Base-by-base conservation (phyloP, 2,113 vertebrate species). In the Vireo altiloquus region DNA sequence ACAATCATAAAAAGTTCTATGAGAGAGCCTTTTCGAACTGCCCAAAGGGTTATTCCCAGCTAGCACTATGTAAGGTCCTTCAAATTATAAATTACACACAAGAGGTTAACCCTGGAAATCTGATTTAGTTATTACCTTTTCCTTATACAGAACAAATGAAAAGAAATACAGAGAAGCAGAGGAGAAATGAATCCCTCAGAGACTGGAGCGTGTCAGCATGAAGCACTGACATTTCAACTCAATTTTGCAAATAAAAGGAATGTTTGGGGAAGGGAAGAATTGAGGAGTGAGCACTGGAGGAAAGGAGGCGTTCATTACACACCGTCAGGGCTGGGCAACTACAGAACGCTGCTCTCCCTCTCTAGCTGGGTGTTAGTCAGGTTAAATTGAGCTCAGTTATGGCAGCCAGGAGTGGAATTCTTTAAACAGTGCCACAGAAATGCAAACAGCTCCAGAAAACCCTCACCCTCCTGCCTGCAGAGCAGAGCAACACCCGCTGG, bases 161-260 rank as follows among this genome's bases (percentile, higher is more conserved):
- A 92, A 82, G 83, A 83, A 94, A 94, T 37, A 35, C 21, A 23
- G 91, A 87, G 87, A 69, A 65, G 66, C 37, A 4, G 18, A 87
- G 77, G 65, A 82, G 66, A 89, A 96, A 93, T 74, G 46, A 94
- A 95, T 82, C 88, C 57, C 59, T 93, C 89, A 82, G 80, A 92
- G 92, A 69, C 74, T 54, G 90, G 90, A 92, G 87, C 27, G n/a
- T 92, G 91, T 65, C 95, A 86, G 69, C 10, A 16, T 31, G 54
- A 87, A 86, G 80, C 52, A 52, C 52, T 79, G 89, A 88, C 95
- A 92, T 91, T 95, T 94, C 89, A 91, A 89, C 95, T 66, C 83
- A 92, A 87, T 95, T 92, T 82, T 89, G 83, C 77, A 94, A 96
- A 96, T 83, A 63, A 80, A 95, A 88, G 65, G 92, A 52, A 89